phyloP scores from a whole-genome alignment of 2,797 vertebrate species.

The Geotrypetes seraphini region DNA sequence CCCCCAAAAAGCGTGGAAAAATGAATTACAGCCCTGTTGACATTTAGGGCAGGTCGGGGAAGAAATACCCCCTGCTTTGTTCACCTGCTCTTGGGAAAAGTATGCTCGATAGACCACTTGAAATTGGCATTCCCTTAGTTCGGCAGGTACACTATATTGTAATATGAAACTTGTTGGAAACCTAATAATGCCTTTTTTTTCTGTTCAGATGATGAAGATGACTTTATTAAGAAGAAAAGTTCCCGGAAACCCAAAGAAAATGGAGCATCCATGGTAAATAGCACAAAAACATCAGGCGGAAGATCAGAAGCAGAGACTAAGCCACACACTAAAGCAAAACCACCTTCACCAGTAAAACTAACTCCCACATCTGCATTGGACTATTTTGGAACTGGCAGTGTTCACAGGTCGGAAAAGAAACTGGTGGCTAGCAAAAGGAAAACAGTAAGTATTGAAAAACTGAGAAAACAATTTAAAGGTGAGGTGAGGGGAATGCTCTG shows the following conservation, averaged over 20 bases:
- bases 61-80: too few species aligned
- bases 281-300: slow-evolving; percentile 9
- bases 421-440: slow-evolving; percentile 86
- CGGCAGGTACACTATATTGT: too few species aligned
- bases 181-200: background rate
- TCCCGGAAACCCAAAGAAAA: slow-evolving; percentile 64
- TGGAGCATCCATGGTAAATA: slow-evolving; percentile 12
- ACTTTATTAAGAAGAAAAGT: slow-evolving; percentile 63
- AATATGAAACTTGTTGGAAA: too few species aligned
- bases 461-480: too few species aligned
- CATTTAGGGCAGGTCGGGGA: too few species aligned
- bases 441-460: slow-evolving; percentile 71
- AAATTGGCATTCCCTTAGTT: too few species aligned
- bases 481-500: background rate
- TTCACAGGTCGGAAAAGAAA: slow-evolving; percentile 84
- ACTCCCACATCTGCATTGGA: slow-evolving; percentile 74
- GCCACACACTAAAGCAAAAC: slow-evolving; percentile 40
- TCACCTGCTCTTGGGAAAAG: too few species aligned
- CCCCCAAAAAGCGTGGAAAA: too few species aligned
- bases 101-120: too few species aligned
- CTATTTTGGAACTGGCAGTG: slow-evolving; percentile 68
- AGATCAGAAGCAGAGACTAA: slow-evolving; percentile 42
- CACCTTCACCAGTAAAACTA: slow-evolving; percentile 59
- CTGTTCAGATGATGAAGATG: slow-evolving; percentile 91
- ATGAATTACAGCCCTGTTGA: too few species aligned